Evolutionary conservation across 2,797 vertebrate genomes (phyloP).

Genomic region (Urocyon cinereoargenteus): DNA sequence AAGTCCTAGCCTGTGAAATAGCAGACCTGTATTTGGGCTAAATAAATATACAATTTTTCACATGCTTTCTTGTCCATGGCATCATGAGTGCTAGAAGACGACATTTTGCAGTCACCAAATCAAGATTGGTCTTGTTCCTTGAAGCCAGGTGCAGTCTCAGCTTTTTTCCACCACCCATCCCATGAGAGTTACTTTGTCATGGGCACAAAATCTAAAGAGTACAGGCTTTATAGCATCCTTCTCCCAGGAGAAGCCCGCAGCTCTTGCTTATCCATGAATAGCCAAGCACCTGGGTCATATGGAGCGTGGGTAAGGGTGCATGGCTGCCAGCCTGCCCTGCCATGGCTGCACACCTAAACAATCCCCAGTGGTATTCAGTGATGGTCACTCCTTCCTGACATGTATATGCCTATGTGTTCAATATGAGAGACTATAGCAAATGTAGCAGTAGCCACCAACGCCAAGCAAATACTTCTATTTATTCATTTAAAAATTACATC

Average conservation of each 20-base stretch:
- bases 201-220: background rate
- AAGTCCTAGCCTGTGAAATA: background rate
- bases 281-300: background rate
- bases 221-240: background rate
- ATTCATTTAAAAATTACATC: background rate
- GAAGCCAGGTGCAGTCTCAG: background rate
- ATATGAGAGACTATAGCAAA: background rate
- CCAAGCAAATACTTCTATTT: background rate
- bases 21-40: background rate
- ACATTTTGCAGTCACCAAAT: background rate
- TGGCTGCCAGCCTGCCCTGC: background rate
- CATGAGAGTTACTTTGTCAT: background rate
- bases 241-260: accelerated
- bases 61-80: background rate
- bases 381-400: background rate
- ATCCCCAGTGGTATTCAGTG: too few relatives aligned
- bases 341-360: background rate
- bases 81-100: background rate
- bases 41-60: background rate
- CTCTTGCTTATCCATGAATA: background rate
- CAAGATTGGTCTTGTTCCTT: background rate
- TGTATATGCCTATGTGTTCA: background rate
- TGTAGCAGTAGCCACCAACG: background rate
- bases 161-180: background rate
- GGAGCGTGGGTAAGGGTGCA: background rate